These are phyloP conservation scores for Drosophila arizonae DNA, from an alignment of 1,140 invertebrate genomes.

Conservation along the genomic window DNA sequence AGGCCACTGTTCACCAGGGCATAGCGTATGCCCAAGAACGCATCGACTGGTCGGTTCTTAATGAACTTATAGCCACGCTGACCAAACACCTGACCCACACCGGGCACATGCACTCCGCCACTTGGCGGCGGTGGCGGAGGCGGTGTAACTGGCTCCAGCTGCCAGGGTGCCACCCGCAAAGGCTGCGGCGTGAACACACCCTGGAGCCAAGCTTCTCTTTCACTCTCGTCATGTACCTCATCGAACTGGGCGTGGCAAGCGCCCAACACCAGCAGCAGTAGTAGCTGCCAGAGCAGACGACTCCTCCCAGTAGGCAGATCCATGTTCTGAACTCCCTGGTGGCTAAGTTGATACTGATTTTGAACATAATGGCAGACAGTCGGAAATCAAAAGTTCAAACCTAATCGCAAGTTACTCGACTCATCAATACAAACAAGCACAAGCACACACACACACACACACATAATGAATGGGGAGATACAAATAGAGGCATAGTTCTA, in stretches of 20 bases:
- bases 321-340: constrained; percentile 62
- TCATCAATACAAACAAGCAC: constrained; percentile 5
- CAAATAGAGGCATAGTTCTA: constrained; percentile 6
- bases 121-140: background rate
- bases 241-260: constrained; percentile 28
- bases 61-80: constrained; percentile 49
- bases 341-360: constrained; percentile 63
- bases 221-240: constrained; percentile 32
- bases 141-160: background rate
- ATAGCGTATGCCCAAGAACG: constrained; percentile 71
- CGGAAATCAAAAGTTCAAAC: constrained; percentile 59
- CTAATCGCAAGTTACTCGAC: constrained; percentile 18
- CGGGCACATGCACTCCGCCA: constrained; percentile 45
- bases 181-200: constrained; percentile 39
- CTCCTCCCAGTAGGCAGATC: constrained; percentile 18
- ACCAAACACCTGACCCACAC: constrained; percentile 58
- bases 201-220: constrained; percentile 24
- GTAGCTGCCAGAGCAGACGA: constrained; percentile 6
- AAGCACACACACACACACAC: constrained; percentile 1
- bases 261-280: constrained; percentile 46
- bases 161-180: constrained; percentile 46
- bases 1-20: constrained; percentile 56
- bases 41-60: constrained; percentile 59
- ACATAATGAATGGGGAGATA: background rate
- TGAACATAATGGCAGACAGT: constrained; percentile 17